Evolutionary conservation across 1,140 invertebrate genomes (phyloP), one percentile per base, ranked within the genome.

Genomic region (Drosophila auraria): DNA sequence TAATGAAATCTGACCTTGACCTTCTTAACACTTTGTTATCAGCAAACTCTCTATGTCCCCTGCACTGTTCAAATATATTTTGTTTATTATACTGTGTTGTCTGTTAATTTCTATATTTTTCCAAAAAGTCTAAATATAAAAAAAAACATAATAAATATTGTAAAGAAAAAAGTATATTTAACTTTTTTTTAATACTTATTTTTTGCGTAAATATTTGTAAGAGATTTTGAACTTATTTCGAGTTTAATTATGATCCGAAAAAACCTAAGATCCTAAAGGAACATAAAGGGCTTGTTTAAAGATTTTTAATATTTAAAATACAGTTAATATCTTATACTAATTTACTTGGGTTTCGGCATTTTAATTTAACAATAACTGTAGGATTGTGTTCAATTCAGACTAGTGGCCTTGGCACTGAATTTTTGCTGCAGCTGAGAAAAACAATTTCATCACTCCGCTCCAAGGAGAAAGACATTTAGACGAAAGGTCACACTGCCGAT

Each of bases 401-500:
- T 9, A 9, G 27, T n/a, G 27, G 23, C 61, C 61, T 51, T 65
- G 38, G 30, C 61, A 61, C 25, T 30, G 27, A 36, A 53, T 45
- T 53, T 23, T 11, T 8, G 33, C 23, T 20, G 40, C 44, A 40
- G 23, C 2, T 36, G 57, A n/a, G 14, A 54, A 47, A 47, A 36
- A 17, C 2, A 27, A 64, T 76, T 76, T 74, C 70, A 56, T 66
- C 73, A 74, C 9, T n/a, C 5, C 27, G n/a, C 7, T 23, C 20
- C 40, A 77, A 77, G 66, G 53, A 73, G 60, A 60, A 36, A 45
- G 14, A 17, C 5, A 44, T 15, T 8, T 9, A 0, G 3, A 1
- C 17, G 14, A 50, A 40, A 60, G 42, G 74, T 51, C 74, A 78
- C 44, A 78, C 75, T 78, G 11, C 2, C 27, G 20, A 30, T 33